Evolutionary conservation across 2,888 invertebrate species (phyloP).

Genomic region (Pyrgus malvae): DNA sequence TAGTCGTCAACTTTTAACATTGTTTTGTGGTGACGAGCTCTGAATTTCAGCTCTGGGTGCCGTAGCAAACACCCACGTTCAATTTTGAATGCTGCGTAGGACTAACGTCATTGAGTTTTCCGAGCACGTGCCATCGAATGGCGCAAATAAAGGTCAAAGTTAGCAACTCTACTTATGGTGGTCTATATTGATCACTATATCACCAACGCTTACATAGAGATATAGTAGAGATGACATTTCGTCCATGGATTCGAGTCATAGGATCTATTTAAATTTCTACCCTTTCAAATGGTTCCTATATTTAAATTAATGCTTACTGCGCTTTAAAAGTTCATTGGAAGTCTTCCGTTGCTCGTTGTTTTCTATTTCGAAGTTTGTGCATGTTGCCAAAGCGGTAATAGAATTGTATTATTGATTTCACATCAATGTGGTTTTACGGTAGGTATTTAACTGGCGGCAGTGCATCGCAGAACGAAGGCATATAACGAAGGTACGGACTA

Average conservation of each 20-base stretch:
- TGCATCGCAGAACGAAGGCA: neutral
- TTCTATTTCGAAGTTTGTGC: neutral
- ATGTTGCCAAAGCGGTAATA: neutral
- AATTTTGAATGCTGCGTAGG: constrained; percentile 50
- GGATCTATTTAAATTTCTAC: too few relatives aligned
- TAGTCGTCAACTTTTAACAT: too few relatives aligned
- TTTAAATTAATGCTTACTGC: too few relatives aligned
- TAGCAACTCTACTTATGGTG: too few relatives aligned
- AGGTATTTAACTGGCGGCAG: neutral
- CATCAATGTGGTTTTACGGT: neutral
- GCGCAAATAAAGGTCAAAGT: neutral
- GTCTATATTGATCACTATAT: too few relatives aligned
- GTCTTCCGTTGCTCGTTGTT: neutral
- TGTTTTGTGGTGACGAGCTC: too few relatives aligned
- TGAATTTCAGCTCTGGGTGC: too few relatives aligned
- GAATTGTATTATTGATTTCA: neutral
- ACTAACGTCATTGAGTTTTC: constrained; percentile 39
- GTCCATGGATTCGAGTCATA: too few relatives aligned
- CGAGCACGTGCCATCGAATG: constrained; percentile 24
- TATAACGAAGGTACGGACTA: neutral
- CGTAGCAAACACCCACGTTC: constrained; percentile 24
- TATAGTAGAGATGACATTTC: too few relatives aligned
- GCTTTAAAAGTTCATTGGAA: too few relatives aligned
- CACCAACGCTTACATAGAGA: too few relatives aligned
- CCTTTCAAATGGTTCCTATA: too few relatives aligned